Evolutionary conservation across 2,113 vertebrate genomes (phyloP), one percentile per base, ranked within the genome.

Genomic region (Peromyscus maniculatus): DNA sequence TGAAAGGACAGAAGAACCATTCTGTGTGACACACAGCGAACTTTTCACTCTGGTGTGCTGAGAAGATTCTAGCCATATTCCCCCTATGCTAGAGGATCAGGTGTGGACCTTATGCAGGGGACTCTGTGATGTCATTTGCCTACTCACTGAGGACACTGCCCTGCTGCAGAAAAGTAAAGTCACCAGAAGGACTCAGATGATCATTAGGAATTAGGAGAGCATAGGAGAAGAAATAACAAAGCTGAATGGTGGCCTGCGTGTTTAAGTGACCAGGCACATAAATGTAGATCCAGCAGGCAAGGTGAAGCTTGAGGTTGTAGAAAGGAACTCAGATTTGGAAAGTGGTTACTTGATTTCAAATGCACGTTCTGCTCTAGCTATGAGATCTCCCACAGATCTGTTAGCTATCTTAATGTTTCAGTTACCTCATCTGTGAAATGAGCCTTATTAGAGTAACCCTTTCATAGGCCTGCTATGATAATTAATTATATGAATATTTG

Each of bases 291-390:
- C 21, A 3, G 2, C 0, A 17, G 26, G 5, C 17, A 33, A n/a
- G 22, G 16, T 5, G 52, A 62, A 1, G 31, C 2, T 39, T 21
- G 7, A 0, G 2, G 2, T 43, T 39, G 0, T 7, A 43, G 7
- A 1, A 17, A 59, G 28, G 21, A 89, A 16, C 3, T 12, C 28
- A 55, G 7, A 26, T 17, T 17, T 7, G 19, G 13, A 39, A 17
- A 19, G 62, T 36, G 74, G 43, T 22, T 11, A 39, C 10, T 15
- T 28, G 33, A 1, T 24, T 89, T 80, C 43, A 62, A 64, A 62
- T 19, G 33, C 5, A 36, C 57, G 59, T 43, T 36, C 28, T 17
- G 3, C 55, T 22, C n/a, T 69, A 36, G 33, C 15, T 52, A 0
- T 11, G 17, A 26, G 67, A 77, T 12, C 24, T 84, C 91, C 4